Evolutionary conservation across 2,888 invertebrate genomes (phyloP), one percentile per base, ranked within the genome.

Genomic region (Brachypterus glaber): DNA sequence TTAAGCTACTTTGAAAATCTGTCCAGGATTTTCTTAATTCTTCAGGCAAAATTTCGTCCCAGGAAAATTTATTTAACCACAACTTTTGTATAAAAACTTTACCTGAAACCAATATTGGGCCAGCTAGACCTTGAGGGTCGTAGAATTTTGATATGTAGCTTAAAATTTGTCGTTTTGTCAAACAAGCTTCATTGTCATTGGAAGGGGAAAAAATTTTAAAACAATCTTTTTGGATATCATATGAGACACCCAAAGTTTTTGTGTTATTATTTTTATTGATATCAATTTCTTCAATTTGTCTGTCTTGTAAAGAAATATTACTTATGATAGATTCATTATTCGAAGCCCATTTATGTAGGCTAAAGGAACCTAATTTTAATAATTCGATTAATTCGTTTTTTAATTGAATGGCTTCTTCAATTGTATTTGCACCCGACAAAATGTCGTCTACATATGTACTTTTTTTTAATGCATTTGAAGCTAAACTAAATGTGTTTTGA

Each of bases 381-480:
- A 40, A 26, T 12, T 33, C 25, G 3, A 39, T 30, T 12, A 41
- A 13, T 34, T 39, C 35, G 3, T 18, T 5, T 35, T 35, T 16
- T 15, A 21, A 17, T 16, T 15, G 11, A 8, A 17, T 25, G 7
- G 26, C 12, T 13, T 30, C 26, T 30, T 40, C 30, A 21, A 31
- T 4, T 8, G 21, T 18, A 31, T 36, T 12, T 2, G 18, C 8
- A 4, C 40, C 35, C 2, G 27, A n/a, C 13, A 46, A 11, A 5
- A 46, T 37, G 35, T 46, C 41, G 35, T 46, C 44, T 9, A 46
- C 43, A 33, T 46, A 44, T 13, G 31, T 41, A 26, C 35, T 41
- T 3, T 37, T 33, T 21, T 30, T 5, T 3, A 43, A 8, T 5
- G 34, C 40, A n/a, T 33, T 33, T 2, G 44, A 17, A 12, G 41